Evolutionary conservation across 2,797 vertebrate genomes (phyloP), one percentile per base, ranked within the genome.

Genomic region (Rousettus madagascariensis): DNA sequence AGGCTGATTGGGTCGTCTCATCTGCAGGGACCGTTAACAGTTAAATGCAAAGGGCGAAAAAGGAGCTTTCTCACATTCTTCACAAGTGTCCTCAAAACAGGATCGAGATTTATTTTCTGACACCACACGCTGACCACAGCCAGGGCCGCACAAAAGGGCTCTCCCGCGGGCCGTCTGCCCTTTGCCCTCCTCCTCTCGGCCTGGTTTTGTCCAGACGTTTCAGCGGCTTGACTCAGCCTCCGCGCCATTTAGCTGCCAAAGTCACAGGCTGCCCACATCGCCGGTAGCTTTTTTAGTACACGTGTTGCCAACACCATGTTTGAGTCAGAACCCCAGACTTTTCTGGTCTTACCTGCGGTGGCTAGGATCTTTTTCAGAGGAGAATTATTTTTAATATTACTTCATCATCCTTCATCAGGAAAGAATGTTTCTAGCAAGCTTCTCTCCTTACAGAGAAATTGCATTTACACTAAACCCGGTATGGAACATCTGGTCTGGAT

Each of bases 161-260:
- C 95, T 94, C 96, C 61, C 88, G 38, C 1, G 66, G 17, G 87
- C 78, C 57, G 85, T 94, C 96, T 95, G 96, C 88, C 84, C 90
- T 96, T 75, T 87, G 95, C 95, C 88, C 97, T 96, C 95, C 82
- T 95, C 53, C 87, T 95, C 88, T 87, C 94, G 93, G 95, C 96
- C 59, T 77, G 43, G 77, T 57, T 92, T 55, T 69, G 95, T 86
- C 82, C 92, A 97, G 96, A 97, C 97, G 96, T 97, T 97, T 97
- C 97, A 95, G 82, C 95, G 96, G 95, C 96, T 97, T 96, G 95
- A 95, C 94, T 95, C 86, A 97, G 94, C 92, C 95, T 94, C 92
- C 57, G 89, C 79, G 72, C 95, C 49, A 13, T 51, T 82, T 57
- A 71, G 90, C 93, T 95, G 96, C 94, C 96, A 97, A 96, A 26